Percentiles rank a stretch among this genome's conserved stretches.
phyloP scores from a whole-genome alignment of 2,113 vertebrate genomes.

The Corythornis cristatus region DNA sequence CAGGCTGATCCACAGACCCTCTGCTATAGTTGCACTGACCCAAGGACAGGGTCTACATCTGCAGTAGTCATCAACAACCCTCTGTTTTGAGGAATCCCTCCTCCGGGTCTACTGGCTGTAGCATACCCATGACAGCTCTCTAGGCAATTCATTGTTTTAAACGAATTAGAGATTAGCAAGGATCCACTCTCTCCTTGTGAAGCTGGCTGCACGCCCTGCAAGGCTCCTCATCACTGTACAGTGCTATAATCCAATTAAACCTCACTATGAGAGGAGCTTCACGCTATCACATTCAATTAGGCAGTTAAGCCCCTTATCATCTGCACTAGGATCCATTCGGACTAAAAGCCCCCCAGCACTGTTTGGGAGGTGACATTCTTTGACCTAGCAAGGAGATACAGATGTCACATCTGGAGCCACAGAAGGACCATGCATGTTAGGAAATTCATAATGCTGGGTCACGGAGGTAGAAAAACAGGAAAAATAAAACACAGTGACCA shows the following conservation, averaged over 20 bases:
- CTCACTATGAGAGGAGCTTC: conserved; percentile 53
- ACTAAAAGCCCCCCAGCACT: not conserved
- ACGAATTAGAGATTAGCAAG: conserved; percentile 48
- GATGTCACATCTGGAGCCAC: not conserved
- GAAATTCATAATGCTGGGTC: not conserved
- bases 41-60: not conserved
- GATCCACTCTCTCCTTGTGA: conserved; percentile 35
- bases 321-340: not conserved
- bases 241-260: conserved; percentile 67
- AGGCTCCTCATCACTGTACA: conserved; percentile 33
- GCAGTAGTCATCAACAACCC: not conserved
- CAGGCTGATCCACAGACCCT: not conserved
- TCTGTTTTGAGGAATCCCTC: not conserved
- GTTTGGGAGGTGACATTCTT: not conserved
- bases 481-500: not conserved
- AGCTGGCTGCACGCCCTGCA: conserved; percentile 39
- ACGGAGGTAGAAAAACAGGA: not conserved
- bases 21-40: not conserved
- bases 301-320: conserved; percentile 42
- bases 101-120: not conserved
- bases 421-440: not conserved
- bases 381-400: not conserved
- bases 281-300: conserved; percentile 59
- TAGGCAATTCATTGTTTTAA: conserved; percentile 10
- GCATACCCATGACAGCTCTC: not conserved